Evolutionary conservation across 2,797 vertebrate genomes (phyloP), one percentile per base, ranked within the genome.

Genomic region (Pantherophis alleghaniensis): DNA sequence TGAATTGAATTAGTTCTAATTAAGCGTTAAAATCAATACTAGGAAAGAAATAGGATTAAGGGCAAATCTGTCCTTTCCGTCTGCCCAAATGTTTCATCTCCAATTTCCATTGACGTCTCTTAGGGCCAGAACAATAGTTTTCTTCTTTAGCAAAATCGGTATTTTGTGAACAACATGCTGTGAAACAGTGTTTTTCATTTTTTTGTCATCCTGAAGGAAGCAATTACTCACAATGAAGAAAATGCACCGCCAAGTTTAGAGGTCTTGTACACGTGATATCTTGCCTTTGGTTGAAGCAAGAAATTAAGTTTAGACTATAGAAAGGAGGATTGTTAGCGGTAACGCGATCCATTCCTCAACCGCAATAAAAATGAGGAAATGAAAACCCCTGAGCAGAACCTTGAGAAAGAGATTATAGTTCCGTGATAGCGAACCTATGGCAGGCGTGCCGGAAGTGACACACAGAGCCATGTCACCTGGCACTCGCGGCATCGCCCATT

Each of bases 321-420:
- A 91, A 69, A 90, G 24, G 91, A 88, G 2, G 53, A 66, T 89
- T 86, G 32, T 57, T 90, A 92, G 12, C 22, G 37, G 0, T 87
- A 69, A 91, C 90, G 87, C 88, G n/a, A 90, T n/a, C 89, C 28
- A 69, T 7, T 91, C 95, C 60, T 93, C 89, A 94, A 26, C 6
- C 1, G 63, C 59, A 0, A 0, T 83, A 51, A 86, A 51, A 88
- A 4, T 28, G 18, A 87, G n/a, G 24, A 59, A 69, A 89, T 28
- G 10, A n/a, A 11, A 57, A 92, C 90, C 47, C 37, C 1, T 24
- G 4, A 13, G 26, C 55, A 26, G 11, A 4, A 88, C 91, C 63
- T 32, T 28, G 18, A 66, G 56, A 89, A 5, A 90, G 37, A 24
- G 92, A 4, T 53, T 0, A 53, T 53, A 1, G 32, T 28, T 83